A percentile compares a stretch with the other conserved stretches of the same genome.
These are phyloP conservation scores for Neomicropteryx cornuta DNA, from an alignment of 1,140 invertebrate species.

Conservation along the genomic window DNA sequence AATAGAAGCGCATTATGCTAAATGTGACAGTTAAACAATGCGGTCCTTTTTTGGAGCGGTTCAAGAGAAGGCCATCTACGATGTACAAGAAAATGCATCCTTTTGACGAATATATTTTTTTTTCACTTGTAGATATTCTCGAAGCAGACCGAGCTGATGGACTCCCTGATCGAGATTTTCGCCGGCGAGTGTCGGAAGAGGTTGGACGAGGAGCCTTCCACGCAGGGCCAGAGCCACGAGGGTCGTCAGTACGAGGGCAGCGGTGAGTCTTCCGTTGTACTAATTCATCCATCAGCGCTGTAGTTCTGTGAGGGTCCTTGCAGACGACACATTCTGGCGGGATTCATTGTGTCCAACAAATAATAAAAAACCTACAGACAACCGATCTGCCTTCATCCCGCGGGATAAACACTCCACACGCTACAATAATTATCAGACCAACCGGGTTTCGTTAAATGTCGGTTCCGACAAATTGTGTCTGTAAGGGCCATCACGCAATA, in stretches of 20 bases:
- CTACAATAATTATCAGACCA: no score
- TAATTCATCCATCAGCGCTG: not conserved
- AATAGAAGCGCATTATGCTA: no score
- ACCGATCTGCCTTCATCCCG: not conserved
- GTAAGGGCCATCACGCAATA: no score
- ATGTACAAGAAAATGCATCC: no score
- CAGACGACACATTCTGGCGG: not conserved
- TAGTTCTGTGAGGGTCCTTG: not conserved
- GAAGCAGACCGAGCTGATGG: constrained; percentile 83
- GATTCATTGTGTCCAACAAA: not conserved
- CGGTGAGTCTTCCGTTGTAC: not conserved
- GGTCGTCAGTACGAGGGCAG: constrained; percentile 25
- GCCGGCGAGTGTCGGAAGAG: constrained; percentile 57
- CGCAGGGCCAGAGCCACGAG: constrained; percentile 33
- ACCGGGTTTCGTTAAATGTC: no score
- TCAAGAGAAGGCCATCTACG: no score
- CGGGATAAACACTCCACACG: no score
- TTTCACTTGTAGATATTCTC: constrained; percentile 66
- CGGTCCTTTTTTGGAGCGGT: no score
- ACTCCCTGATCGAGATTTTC: constrained; percentile 79
- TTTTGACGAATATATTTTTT: no score
- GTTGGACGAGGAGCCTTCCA: constrained; percentile 30
- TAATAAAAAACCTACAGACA: not conserved
- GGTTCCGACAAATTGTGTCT: no score
- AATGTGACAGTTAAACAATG: no score